phyloP scores from a whole-genome alignment of 2,888 invertebrate species.

The Mythimna impura region DNA sequence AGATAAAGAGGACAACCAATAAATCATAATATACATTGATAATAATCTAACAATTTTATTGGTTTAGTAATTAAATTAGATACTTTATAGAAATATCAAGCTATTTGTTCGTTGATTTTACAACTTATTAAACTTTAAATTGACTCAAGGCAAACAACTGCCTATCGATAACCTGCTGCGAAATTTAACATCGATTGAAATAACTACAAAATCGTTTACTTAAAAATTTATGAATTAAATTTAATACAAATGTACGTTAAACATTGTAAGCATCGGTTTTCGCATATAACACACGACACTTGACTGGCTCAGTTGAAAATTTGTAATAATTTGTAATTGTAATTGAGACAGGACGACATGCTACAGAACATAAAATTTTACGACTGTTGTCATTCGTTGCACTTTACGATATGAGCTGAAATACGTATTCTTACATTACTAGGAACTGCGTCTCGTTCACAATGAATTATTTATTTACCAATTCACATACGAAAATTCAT shows the following conservation, averaged over 20 bases:
- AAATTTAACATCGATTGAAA: constrained; percentile 31
- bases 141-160: constrained; percentile 36
- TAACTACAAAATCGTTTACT: constrained; percentile 40
- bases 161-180: constrained; percentile 28
- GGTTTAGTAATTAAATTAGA: constrained; percentile 10
- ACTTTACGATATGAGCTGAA: constrained; percentile 87
- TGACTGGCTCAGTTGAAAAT: constrained; percentile 77
- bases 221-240: constrained; percentile 59
- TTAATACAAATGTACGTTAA: constrained; percentile 58
- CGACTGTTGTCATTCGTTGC: constrained; percentile 85
- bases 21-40: constrained; percentile 12
- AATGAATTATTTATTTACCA: constrained; percentile 88
- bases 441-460: constrained; percentile 79
- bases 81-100: neutral
- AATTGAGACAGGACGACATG: constrained; percentile 85
- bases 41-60: constrained; percentile 15
- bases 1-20: constrained; percentile 34
- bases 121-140: constrained; percentile 24
- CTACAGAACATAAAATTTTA: constrained; percentile 86
- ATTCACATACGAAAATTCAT: constrained; percentile 83
- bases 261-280: constrained; percentile 77
- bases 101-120: constrained; percentile 9
- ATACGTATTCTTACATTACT: constrained; percentile 85
- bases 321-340: constrained; percentile 89
- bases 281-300: constrained; percentile 77